Percentiles rank a stretch among this genome's conserved stretches.
Evolutionary conservation across 1,140 invertebrate genomes (phyloP).

Genomic region (Drosophila kohkoa): DNA sequence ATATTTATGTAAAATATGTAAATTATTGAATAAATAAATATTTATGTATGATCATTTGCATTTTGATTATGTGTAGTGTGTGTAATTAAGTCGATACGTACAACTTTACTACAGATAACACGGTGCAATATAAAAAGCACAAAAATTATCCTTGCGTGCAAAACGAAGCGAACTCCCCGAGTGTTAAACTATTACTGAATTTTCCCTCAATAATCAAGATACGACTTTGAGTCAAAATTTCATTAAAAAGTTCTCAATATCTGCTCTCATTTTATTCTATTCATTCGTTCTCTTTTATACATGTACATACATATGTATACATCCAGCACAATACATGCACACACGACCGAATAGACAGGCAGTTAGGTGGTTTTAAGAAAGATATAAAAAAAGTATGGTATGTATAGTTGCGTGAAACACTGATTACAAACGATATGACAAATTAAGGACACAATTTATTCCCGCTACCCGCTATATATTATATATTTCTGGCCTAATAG

Average conservation of each 20-base stretch:
- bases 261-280: not conserved
- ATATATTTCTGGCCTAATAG: no score
- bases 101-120: conserved; percentile 74
- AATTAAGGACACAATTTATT: no score
- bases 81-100: conserved; percentile 52
- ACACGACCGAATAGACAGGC: no score
- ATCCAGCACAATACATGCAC: no score
- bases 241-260: not conserved
- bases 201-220: conserved; percentile 30
- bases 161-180: conserved; percentile 77
- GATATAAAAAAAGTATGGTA: no score
- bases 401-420: no score
- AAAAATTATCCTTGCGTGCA: conserved; percentile 58
- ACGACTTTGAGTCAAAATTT: not conserved
- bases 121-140: conserved; percentile 51
- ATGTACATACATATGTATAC: no score
- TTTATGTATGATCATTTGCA: no score
- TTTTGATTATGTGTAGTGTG: not conserved
- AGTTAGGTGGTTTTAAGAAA: no score
- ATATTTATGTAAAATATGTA: not conserved
- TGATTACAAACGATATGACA: no score
- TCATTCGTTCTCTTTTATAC: no score
- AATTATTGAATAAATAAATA: not conserved
- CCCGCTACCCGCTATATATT: no score
- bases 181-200: conserved; percentile 75